Conservation (phyloP, 53 echinoderm and acorn worm species). For the Temnopleurus reevesii region DNA sequence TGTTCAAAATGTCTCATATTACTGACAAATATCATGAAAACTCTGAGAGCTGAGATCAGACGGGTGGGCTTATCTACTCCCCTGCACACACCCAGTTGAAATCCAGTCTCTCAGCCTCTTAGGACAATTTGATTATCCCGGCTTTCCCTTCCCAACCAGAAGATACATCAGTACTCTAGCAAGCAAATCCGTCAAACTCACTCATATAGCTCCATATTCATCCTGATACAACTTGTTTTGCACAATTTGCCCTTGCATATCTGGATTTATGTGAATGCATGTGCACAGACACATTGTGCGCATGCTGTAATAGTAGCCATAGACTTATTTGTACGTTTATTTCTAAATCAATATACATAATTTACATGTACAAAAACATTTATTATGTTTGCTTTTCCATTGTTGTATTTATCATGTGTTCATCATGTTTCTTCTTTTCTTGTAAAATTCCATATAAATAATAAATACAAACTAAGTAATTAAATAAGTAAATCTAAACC, state of each 20-base stretch:
- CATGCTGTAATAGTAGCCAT: no score
- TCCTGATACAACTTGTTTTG: not conserved
- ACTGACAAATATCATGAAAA: not conserved
- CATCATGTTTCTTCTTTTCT: no score
- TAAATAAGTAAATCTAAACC: no score
- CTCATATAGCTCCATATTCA: not conserved
- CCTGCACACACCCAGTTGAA: conserved; percentile 44
- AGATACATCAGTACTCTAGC: not conserved
- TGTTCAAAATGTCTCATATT: not conserved
- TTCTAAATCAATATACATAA: no score
- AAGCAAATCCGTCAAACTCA: not conserved
- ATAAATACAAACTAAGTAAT: no score
- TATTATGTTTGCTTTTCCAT: no score
- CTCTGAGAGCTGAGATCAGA: not conserved
- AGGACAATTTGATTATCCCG: conserved; percentile 46
- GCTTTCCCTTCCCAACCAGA: not conserved
- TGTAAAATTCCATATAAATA: no score
- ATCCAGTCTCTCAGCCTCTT: conserved; percentile 22
- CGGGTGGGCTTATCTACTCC: conserved; percentile 38
- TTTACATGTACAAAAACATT: no score
- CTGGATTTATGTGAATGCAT: no score
- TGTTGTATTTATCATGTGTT: no score
- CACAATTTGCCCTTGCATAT: not conserved
- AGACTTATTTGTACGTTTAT: no score
- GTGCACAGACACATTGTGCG: not conserved